Evolutionary conservation across 2,113 vertebrate genomes (phyloP).

Genomic region (Prunella fulvescens): DNA sequence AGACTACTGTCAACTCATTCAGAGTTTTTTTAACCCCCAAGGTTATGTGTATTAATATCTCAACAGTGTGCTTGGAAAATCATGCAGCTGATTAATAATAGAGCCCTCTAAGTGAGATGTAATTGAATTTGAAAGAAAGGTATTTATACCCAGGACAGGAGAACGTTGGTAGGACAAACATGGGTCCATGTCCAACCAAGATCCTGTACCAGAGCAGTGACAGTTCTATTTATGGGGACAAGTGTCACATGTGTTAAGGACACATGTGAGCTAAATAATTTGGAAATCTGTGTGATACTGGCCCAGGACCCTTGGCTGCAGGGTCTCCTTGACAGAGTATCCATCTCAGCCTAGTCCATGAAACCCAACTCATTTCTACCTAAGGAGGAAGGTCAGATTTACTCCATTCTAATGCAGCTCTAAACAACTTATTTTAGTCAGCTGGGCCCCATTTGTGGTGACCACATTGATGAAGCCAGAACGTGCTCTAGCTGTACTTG

Average conservation of each 20-base stretch:
- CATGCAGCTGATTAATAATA: not conserved
- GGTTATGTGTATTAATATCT: not conserved
- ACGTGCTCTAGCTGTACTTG: not conserved
- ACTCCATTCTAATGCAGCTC: not conserved
- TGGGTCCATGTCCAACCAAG: not conserved
- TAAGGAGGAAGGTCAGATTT: not conserved
- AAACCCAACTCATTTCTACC: rapidly evolving
- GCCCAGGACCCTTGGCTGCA: not conserved
- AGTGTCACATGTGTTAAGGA: not conserved
- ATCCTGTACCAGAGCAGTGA: not conserved
- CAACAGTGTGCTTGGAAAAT: not conserved
- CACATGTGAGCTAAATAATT: not conserved
- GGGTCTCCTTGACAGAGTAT: not conserved
- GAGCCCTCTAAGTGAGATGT: not conserved
- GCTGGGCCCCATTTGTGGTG: not conserved
- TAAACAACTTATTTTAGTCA: not conserved
- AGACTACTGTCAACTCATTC: not conserved
- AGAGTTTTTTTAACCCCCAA: not conserved
- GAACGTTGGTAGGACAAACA: not conserved
- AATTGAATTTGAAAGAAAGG: not conserved
- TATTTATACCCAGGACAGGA: not conserved
- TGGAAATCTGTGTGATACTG: not conserved
- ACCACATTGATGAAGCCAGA: not conserved
- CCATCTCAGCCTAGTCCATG: not conserved
- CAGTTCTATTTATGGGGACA: not conserved